A percentile compares a stretch with the other conserved stretches of the same genome.
Evolutionary conservation across 53 echinoderm and acorn worm species (phyloP).

Genomic region (Temnopleurus reevesii): DNA sequence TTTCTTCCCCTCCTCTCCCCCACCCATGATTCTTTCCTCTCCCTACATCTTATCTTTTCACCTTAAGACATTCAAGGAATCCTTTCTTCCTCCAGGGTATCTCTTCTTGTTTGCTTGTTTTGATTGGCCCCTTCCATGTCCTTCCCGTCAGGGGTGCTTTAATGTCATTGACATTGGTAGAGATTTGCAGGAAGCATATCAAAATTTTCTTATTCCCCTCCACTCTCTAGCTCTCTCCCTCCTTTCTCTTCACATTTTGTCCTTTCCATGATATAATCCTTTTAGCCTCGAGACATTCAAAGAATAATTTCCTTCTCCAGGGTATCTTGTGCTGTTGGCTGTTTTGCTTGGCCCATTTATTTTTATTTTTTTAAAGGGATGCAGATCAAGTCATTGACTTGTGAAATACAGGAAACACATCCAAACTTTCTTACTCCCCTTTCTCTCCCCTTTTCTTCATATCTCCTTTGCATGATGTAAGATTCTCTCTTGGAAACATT

Average conservation of each 20-base stretch:
- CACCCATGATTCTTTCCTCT: neutral
- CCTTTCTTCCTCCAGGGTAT: neutral
- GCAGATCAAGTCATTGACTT: no score
- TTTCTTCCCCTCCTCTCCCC: neutral
- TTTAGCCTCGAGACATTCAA: neutral
- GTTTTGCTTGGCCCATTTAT: slow-evolving; percentile 16
- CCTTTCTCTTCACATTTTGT: neutral
- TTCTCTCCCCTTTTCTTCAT: neutral
- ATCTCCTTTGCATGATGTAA: neutral
- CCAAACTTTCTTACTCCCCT: neutral
- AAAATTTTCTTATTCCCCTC: neutral
- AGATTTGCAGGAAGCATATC: no score
- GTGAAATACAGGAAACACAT: neutral
- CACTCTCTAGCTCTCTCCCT: neutral
- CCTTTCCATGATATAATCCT: neutral
- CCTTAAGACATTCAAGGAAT: neutral
- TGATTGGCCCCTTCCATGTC: no score
- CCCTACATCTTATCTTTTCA: neutral
- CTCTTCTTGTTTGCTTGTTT: neutral
- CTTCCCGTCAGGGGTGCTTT: neutral
- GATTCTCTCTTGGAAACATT: neutral
- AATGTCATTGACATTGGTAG: neutral
- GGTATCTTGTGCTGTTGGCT: neutral
- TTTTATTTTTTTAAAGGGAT: no score
- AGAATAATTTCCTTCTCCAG: neutral